These are phyloP conservation scores for Acleris emargana DNA, from an alignment of 2,888 invertebrate genomes.

Conservation along the genomic window DNA sequence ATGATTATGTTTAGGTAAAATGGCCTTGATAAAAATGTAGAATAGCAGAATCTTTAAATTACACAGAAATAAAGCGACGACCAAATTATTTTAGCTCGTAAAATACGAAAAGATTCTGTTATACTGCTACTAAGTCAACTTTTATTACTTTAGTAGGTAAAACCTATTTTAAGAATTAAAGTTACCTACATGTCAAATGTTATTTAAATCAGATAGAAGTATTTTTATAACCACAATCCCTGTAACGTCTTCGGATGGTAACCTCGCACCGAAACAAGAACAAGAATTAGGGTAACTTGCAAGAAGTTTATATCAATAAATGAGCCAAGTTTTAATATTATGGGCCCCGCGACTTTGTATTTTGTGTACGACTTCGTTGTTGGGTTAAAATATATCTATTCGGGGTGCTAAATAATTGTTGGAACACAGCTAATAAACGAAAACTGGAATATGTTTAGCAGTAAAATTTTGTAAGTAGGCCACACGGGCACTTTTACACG, in stretches of 20 bases:
- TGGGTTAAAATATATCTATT: slow-evolving; percentile 26
- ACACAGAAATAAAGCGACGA: too few relatives aligned
- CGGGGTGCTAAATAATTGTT: slow-evolving; percentile 3
- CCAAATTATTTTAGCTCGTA: too few relatives aligned
- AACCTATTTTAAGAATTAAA: too few relatives aligned
- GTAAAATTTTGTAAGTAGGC: too few relatives aligned
- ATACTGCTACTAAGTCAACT: too few relatives aligned
- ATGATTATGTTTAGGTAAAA: too few relatives aligned
- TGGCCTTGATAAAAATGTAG: too few relatives aligned
- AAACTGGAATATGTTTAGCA: not conserved
- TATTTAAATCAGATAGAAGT: not conserved
- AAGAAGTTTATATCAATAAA: slow-evolving; percentile 36
- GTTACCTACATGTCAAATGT: not conserved
- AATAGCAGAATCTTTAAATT: too few relatives aligned
- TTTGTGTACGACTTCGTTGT: slow-evolving; percentile 25
- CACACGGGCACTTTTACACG: too few relatives aligned
- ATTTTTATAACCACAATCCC: not conserved
- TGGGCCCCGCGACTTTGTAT: slow-evolving; percentile 22
- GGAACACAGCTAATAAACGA: not conserved
- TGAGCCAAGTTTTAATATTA: slow-evolving; percentile 35
- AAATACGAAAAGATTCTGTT: too few relatives aligned
- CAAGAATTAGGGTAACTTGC: slow-evolving; percentile 31
- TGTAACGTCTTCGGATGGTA: slow-evolving; percentile 17
- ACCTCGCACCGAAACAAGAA: slow-evolving; percentile 31
- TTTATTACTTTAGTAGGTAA: too few relatives aligned